phyloP scores from a whole-genome alignment of 2,888 invertebrate genomes.

The Eledona agricola region DNA sequence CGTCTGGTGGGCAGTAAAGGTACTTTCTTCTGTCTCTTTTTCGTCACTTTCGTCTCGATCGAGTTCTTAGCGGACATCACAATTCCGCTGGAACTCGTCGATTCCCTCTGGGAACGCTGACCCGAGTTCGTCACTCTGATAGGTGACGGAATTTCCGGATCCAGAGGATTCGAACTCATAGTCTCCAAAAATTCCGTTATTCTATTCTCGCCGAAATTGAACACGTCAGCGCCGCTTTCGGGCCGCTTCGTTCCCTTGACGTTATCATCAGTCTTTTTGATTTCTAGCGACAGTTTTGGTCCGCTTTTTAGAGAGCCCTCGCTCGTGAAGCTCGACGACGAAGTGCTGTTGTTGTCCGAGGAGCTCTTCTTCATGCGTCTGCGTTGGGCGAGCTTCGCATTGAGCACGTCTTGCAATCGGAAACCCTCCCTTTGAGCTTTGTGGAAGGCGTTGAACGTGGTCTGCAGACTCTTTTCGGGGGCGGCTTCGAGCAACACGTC shows the following conservation, averaged over 20 bases:
- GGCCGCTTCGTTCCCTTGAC: conserved; percentile 16
- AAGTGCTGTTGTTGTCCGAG: conserved; percentile 59
- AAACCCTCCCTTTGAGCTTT: conserved; percentile 77
- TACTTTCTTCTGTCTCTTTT: conserved; percentile 45
- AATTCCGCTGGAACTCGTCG: conserved; percentile 55
- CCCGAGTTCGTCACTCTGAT: conserved; percentile 42
- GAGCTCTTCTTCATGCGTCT: conserved; percentile 70
- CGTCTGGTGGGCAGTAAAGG: conserved; percentile 54
- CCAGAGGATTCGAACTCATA: conserved; percentile 53
- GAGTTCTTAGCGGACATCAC: conserved; percentile 50
- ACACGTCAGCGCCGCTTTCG: conserved; percentile 53
- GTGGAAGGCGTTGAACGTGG: conserved; percentile 74
- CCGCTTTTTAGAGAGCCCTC: conserved; percentile 57
- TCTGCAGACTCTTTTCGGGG: conserved; percentile 67
- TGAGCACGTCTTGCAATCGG: conserved; percentile 75
- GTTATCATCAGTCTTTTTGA: conserved; percentile 49
- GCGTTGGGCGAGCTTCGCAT: conserved; percentile 75
- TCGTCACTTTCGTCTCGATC: conserved; percentile 44
- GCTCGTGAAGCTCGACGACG: conserved; percentile 60
- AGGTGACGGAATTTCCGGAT: conserved; percentile 44
- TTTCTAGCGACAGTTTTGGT: conserved; percentile 48
- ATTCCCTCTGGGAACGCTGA: conserved; percentile 45
- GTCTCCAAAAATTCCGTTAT: conserved; percentile 65
- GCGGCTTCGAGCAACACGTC: conserved; percentile 63
- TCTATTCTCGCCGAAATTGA: conserved; percentile 63